These are phyloP conservation scores for Vannuccia rotundouncinata DNA, from an alignment of 2,888 invertebrate species.

Conservation along the genomic window DNA sequence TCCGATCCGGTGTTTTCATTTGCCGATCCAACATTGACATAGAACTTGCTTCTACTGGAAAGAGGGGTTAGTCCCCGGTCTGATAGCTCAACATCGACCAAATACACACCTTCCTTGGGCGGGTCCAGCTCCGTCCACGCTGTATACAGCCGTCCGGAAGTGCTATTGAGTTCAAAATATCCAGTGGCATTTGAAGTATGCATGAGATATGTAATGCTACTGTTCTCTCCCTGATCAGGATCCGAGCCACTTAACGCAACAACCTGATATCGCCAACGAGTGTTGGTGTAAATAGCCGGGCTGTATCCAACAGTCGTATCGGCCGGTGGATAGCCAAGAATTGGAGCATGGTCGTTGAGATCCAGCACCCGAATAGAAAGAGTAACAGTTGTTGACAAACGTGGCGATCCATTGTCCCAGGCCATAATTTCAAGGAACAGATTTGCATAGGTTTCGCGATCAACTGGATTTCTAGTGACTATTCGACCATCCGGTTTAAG, in stretches of 20 bases:
- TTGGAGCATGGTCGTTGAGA: constrained; percentile 36
- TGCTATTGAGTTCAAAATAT: constrained; percentile 32
- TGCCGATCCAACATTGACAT: not conserved
- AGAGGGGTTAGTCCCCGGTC: not conserved
- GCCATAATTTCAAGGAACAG: constrained; percentile 11
- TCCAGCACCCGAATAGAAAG: constrained; percentile 32
- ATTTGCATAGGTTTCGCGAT: constrained; percentile 33
- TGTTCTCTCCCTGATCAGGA: constrained; percentile 32
- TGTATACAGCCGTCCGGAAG: constrained; percentile 28
- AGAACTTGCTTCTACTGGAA: not conserved
- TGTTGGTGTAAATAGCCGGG: constrained; percentile 32
- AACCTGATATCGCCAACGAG: constrained; percentile 23
- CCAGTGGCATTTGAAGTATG: constrained; percentile 36
- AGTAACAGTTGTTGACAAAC: constrained; percentile 29
- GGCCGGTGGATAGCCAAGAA: constrained; percentile 29
- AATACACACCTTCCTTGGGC: not conserved
- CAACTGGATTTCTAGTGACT: constrained; percentile 33
- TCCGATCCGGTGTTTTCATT: not conserved
- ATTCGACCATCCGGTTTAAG: constrained; percentile 31
- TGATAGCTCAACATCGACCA: not conserved
- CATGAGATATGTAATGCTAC: constrained; percentile 37
- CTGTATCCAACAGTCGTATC: constrained; percentile 31
- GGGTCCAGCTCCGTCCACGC: constrained; percentile 22
- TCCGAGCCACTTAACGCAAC: constrained; percentile 30
- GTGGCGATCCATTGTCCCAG: constrained; percentile 29